phyloP scores from a whole-genome alignment of 2,888 invertebrate genomes.

The Cheilosia urbana region DNA sequence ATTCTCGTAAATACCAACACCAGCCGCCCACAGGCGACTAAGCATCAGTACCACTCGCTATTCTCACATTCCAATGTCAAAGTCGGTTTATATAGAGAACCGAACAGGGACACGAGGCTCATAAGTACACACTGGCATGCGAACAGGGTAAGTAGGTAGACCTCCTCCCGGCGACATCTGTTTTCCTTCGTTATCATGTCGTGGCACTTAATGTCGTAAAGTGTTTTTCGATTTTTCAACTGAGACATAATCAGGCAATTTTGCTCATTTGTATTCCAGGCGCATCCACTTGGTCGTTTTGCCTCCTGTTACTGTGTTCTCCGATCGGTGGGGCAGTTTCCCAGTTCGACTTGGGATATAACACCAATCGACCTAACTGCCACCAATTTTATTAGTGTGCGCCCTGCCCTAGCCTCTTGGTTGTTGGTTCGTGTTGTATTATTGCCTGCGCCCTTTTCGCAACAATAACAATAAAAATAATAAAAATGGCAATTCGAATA shows the following conservation, averaged over 20 bases:
- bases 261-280: slow-evolving; percentile 67
- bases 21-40: background rate
- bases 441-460: slow-evolving; percentile 8
- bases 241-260: slow-evolving; percentile 72
- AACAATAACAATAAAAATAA: slow-evolving; percentile 73
- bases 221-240: slow-evolving; percentile 72
- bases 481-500: slow-evolving; percentile 73
- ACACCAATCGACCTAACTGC: slow-evolving; percentile 52
- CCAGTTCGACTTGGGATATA: slow-evolving; percentile 36
- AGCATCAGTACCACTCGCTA: background rate
- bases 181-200: slow-evolving; percentile 61
- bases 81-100: background rate
- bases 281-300: slow-evolving; percentile 45
- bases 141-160: slow-evolving; percentile 8
- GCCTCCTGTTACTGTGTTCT: slow-evolving; percentile 12
- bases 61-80: slow-evolving; percentile 42
- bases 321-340: slow-evolving; percentile 39
- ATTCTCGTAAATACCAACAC: slow-evolving; percentile 49
- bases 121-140: slow-evolving; percentile 26
- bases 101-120: background rate
- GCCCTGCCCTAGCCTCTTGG: slow-evolving; percentile 9
- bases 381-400: slow-evolving; percentile 39
- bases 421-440: background rate
- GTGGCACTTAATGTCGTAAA: slow-evolving; percentile 66
- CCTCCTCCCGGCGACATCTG: slow-evolving; percentile 58